Evolutionary conservation across 2,888 invertebrate genomes (phyloP).

Genomic region (Aquatica leii): DNA sequence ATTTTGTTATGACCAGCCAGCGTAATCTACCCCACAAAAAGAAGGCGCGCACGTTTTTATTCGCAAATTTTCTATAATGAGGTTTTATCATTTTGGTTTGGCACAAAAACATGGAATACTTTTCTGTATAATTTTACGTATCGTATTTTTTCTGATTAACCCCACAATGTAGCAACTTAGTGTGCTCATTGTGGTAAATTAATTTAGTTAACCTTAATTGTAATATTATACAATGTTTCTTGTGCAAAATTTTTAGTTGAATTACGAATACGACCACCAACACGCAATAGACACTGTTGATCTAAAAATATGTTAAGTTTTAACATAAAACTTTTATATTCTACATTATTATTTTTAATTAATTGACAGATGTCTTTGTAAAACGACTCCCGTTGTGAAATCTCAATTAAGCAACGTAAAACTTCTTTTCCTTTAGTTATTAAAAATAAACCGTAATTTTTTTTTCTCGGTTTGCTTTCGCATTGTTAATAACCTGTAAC

Average conservation of each 20-base stretch:
- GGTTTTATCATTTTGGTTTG: constrained; percentile 19
- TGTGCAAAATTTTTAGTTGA: constrained; percentile 33
- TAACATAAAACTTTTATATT: too few relatives aligned
- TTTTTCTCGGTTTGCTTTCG: neutral
- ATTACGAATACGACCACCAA: constrained; percentile 37
- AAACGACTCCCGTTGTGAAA: too few relatives aligned
- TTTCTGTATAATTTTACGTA: constrained; percentile 29
- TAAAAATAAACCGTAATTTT: neutral
- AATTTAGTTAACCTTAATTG: constrained; percentile 34
- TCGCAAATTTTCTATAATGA: constrained; percentile 30
- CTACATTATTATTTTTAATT: too few relatives aligned
- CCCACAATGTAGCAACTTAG: constrained; percentile 35
- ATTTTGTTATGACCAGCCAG: constrained; percentile 40
- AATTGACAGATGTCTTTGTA: too few relatives aligned
- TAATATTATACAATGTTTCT: constrained; percentile 41
- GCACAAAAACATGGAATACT: constrained; percentile 34
- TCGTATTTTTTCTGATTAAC: constrained; percentile 30
- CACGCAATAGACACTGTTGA: constrained; percentile 29
- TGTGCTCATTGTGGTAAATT: too few relatives aligned
- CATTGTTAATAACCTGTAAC: neutral
- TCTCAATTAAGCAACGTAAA: too few relatives aligned
- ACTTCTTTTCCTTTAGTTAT: neutral
- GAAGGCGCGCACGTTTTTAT: constrained; percentile 14
- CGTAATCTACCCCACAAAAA: constrained; percentile 42
- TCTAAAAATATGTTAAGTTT: constrained; percentile 39